A percentile compares a stretch with the other conserved stretches of the same genome.
Evolutionary conservation across 1,140 invertebrate species (phyloP).

Genomic region (Chlorops oryzae): DNA sequence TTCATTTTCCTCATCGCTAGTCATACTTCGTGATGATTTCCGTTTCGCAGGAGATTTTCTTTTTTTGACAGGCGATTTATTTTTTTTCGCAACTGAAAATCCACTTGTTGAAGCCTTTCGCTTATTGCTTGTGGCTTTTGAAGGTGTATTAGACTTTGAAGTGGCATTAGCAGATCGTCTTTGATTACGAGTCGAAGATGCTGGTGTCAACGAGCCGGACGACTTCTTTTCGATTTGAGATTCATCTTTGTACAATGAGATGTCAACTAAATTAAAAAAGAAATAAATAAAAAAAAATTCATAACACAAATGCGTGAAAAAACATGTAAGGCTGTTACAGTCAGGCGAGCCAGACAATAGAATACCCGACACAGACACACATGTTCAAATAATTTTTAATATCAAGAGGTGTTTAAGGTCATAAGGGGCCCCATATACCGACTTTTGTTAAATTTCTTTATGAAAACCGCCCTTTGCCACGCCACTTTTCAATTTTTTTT

Average conservation of each 20-base stretch:
- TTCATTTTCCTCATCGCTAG: slow-evolving; percentile 14
- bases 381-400: too few species aligned
- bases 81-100: not conserved
- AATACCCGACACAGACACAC: too few species aligned
- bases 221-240: slow-evolving; percentile 58
- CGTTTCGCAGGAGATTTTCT: slow-evolving; percentile 12
- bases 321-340: too few species aligned
- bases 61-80: slow-evolving; percentile 14
- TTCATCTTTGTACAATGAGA: slow-evolving; percentile 72
- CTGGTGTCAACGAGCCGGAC: not conserved
- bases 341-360: too few species aligned
- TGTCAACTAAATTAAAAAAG: too few species aligned
- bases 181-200: not conserved
- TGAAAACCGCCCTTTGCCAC: too few species aligned
- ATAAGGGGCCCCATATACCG: too few species aligned
- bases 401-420: too few species aligned
- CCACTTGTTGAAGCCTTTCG: not conserved
- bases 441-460: too few species aligned
- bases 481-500: too few species aligned
- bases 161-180: slow-evolving; percentile 7
- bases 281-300: too few species aligned
- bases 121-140: slow-evolving; percentile 5
- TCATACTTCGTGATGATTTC: slow-evolving; percentile 6
- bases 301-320: too few species aligned
- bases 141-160: not conserved